Percentiles rank a stretch among this genome's conserved stretches.
Evolutionary conservation across 2,888 invertebrate species (phyloP).

Genomic region (Drosophila infuscata): DNA sequence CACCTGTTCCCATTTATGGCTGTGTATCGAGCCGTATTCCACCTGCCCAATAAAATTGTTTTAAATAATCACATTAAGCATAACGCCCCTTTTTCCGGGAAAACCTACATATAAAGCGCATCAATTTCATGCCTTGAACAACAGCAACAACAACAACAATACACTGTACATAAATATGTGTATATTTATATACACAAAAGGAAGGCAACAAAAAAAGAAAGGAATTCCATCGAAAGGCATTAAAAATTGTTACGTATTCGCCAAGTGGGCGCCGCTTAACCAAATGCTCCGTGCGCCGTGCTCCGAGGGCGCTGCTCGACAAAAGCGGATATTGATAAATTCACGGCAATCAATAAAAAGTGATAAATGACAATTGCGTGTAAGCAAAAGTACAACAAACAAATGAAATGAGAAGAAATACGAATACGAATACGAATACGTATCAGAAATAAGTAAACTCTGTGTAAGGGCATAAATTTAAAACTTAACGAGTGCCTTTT

Average conservation of each 20-base stretch:
- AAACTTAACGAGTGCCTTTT: conserved; percentile 62
- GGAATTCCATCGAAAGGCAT: conserved; percentile 68
- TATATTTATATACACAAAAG: conserved; percentile 6
- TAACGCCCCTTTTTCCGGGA: conserved; percentile 32
- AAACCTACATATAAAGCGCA: conserved; percentile 60
- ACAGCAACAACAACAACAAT: conserved; percentile 35
- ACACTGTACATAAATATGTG: conserved; percentile 8
- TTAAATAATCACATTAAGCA: conserved; percentile 77
- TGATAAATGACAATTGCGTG: conserved; percentile 79
- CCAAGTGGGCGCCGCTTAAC: conserved; percentile 37
- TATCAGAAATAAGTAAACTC: conserved; percentile 60
- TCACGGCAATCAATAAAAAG: conserved; percentile 79
- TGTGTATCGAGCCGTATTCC: conserved; percentile 1
- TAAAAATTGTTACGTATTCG: conserved; percentile 77
- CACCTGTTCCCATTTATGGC: conserved; percentile 24
- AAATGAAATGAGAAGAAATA: conserved; percentile 19
- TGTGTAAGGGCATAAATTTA: conserved; percentile 68
- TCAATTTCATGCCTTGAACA: conserved; percentile 78
- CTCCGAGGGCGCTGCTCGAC: conserved; percentile 48
- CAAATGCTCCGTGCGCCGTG: conserved; percentile 25
- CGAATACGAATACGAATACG: conserved; percentile 36
- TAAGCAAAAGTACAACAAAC: conserved; percentile 51
- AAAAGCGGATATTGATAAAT: conserved; percentile 80
- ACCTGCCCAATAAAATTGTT: conserved; percentile 51
- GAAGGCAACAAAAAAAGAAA: background rate